phyloP scores from a whole-genome alignment of 2,797 vertebrate genomes.

The Sebastes iracundus region DNA sequence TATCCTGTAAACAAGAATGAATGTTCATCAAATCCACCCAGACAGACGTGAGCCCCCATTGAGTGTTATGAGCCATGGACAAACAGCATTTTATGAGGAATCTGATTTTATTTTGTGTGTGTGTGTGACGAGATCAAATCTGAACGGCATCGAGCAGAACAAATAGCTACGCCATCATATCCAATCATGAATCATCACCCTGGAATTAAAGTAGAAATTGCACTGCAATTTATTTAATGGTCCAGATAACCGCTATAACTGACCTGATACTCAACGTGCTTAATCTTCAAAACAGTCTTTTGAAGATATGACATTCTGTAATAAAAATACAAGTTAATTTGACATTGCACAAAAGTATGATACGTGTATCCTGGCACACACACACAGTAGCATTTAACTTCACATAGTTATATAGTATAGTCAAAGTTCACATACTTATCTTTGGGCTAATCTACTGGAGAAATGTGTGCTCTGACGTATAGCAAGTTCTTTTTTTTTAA shows the following conservation, averaged over 20 bases:
- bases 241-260: slow-evolving; percentile 4
- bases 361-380: background rate
- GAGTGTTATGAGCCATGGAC: slow-evolving; percentile 42
- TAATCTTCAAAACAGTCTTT: background rate
- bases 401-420: background rate
- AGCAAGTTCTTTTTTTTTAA: background rate
- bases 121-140: background rate
- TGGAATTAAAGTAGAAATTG: slow-evolving; percentile 15
- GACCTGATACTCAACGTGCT: background rate
- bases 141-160: slow-evolving; percentile 14
- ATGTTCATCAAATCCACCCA: slow-evolving; percentile 24
- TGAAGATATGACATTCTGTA: background rate
- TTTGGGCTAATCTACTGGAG: background rate
- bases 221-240: slow-evolving; percentile 24
- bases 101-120: background rate
- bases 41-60: slow-evolving; percentile 21
- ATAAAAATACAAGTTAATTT: background rate
- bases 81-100: slow-evolving; percentile 3
- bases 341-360: background rate
- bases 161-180: slow-evolving; percentile 36
- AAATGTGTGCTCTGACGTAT: too few relatives aligned
- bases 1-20: background rate
- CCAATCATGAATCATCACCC: slow-evolving; percentile 3
- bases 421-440: background rate
- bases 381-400: background rate